Base-by-base conservation (phyloP, 1,140 invertebrate species). In the Temnothorax nylanderi region DNA sequence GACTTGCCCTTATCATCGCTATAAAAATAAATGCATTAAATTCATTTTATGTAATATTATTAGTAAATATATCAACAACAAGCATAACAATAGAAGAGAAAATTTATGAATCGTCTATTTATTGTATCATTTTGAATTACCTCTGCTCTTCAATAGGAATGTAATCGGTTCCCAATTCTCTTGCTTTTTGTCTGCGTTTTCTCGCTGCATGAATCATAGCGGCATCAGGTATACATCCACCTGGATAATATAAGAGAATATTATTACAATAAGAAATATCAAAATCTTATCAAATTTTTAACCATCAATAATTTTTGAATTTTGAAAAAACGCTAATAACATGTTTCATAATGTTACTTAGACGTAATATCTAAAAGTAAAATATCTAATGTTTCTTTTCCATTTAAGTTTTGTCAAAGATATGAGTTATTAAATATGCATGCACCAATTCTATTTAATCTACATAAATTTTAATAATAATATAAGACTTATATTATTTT, bases 141-240 rank as follows among this genome's bases (percentile, higher is more conserved):
- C 89, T 93, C 88, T 92, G 94, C 74, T 98, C 97, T 93, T 98
- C 97, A 34, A 98, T 87, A 37, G 98, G 97, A 93, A 99, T 97
- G 93, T 96, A 98, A 93, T 98, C 98, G 74, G 93, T 94, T 72
- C 97, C 98, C 93, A 97, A 96, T 95, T 98, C 97, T 93, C 97
- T 94, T 26, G 97, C 98, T 96, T 98, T 97, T 95, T 99, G 98
- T 91, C 99, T 96, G 87, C 98, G 97, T 95, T 99, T 99, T 90
- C 99, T 96, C 32, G 98, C 98, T 85, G 98, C 98, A 95, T 99
- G 99, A 94, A 99, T 99, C 96, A 99, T 98, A 56, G 98, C 98
- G 11, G 99, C 98, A 96, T 99, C 98, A 26, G 99, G 99, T 92
- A 99, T 99, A 90, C 97, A 97, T 67, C 99, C 99, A 95, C 96